Percentiles rank a stretch among this genome's conserved stretches.
phyloP scores from a whole-genome alignment of 1,140 invertebrate species.

The Microplitis demolitor region DNA sequence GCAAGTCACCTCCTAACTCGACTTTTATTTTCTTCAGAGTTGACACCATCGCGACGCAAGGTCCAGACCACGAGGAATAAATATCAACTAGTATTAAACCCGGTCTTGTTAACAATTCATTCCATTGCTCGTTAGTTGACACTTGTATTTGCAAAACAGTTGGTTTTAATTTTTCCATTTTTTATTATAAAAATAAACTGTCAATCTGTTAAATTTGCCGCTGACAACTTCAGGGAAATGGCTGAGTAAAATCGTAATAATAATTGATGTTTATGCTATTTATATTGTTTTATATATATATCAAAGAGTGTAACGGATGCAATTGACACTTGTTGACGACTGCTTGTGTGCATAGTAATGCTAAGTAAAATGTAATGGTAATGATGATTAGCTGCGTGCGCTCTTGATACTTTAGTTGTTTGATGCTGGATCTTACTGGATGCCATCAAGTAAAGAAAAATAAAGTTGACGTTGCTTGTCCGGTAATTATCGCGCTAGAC shows the following conservation, averaged over 20 bases:
- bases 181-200: neutral
- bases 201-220: neutral
- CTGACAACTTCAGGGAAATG: conserved; percentile 1
- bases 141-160: conserved; percentile 76
- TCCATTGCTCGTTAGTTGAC: conserved; percentile 81
- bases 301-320: neutral
- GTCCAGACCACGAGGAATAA: conserved; percentile 89
- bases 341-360: neutral
- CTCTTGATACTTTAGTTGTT: too few relatives aligned
- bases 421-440: neutral
- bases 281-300: neutral
- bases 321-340: conserved; percentile 2
- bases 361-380: neutral
- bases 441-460: neutral
- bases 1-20: conserved; percentile 77
- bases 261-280: too few relatives aligned
- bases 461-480: neutral
- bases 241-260: too few relatives aligned
- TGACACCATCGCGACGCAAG: conserved; percentile 80
- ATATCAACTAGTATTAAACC: conserved; percentile 83
- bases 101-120: conserved; percentile 73
- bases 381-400: neutral
- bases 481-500: conserved; percentile 24
- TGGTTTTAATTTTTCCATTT: conserved; percentile 66
- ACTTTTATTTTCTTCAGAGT: conserved; percentile 85